These are phyloP conservation scores for Bombus haemorrhoidalis DNA, from an alignment of 1,140 invertebrate genomes.

Conservation along the genomic window DNA sequence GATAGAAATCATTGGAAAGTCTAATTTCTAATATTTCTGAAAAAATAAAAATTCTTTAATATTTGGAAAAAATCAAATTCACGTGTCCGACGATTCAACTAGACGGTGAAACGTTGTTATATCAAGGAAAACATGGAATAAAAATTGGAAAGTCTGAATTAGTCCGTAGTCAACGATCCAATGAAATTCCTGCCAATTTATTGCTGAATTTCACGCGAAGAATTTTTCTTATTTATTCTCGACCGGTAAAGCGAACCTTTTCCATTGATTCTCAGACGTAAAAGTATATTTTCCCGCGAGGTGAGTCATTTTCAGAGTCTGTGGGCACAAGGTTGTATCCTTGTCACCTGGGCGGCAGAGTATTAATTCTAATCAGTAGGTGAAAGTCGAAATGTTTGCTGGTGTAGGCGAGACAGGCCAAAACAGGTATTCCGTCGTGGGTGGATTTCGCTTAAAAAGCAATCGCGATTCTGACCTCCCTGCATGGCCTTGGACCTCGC, in stretches of 20 bases:
- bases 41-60: too few species aligned
- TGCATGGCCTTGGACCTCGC: conserved; percentile 47
- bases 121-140: not conserved
- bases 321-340: conserved; percentile 37
- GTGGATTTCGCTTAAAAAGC: conserved; percentile 32
- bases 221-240: not conserved
- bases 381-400: conserved; percentile 41
- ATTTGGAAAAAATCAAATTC: not conserved
- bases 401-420: conserved; percentile 21
- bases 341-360: not conserved
- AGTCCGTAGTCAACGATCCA: not conserved
- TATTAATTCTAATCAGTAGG: conserved; percentile 51
- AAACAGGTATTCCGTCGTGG: conserved; percentile 49
- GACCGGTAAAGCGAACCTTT: not conserved
- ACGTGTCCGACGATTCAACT: not conserved
- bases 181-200: not conserved
- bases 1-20: too few species aligned
- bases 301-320: not conserved
- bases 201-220: not conserved
- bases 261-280: not conserved
- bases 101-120: not conserved
- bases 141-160: conserved; percentile 18
- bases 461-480: conserved; percentile 28
- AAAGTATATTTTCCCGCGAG: not conserved
- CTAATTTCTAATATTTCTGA: too few species aligned